phyloP scores from a whole-genome alignment of 2,888 invertebrate species.

The Epinotia brunnichana region DNA sequence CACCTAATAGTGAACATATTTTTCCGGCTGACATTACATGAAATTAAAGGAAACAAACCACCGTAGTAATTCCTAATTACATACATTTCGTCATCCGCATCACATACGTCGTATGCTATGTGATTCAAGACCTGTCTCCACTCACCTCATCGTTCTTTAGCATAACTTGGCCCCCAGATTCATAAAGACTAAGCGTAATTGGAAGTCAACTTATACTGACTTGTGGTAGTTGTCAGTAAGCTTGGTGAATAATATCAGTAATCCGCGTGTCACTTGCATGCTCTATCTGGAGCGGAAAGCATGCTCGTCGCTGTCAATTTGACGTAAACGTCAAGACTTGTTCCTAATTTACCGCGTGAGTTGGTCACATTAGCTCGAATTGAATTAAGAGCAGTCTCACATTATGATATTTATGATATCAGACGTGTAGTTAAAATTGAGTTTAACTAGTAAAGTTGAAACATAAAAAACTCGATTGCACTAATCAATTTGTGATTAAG shows the following conservation, averaged over 20 bases:
- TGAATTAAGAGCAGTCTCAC: conserved; percentile 14
- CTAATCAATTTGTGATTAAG: too few species aligned
- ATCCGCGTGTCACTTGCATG: conserved; percentile 26
- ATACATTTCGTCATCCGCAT: not conserved
- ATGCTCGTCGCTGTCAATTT: conserved; percentile 33
- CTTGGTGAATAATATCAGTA: not conserved
- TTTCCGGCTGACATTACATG: not conserved
- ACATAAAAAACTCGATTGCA: too few species aligned
- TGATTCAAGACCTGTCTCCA: not conserved
- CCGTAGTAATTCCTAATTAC: not conserved
- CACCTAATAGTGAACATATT: not conserved
- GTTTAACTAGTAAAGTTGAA: not conserved
- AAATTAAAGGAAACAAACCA: not conserved
- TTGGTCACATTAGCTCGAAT: conserved; percentile 36
- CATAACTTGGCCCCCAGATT: not conserved
- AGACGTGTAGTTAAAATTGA: not conserved
- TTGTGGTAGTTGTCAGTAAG: not conserved
- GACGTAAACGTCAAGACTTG: conserved; percentile 32
- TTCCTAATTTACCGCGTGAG: conserved; percentile 35
- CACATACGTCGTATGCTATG: not conserved
- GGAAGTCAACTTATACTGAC: not conserved
- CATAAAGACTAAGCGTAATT: not conserved
- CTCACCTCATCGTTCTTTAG: not conserved
- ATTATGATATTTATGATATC: not conserved
- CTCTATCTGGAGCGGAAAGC: conserved; percentile 39